Conservation (phyloP, 2,888 invertebrate species). For the Ormyrus thymus region DNA sequence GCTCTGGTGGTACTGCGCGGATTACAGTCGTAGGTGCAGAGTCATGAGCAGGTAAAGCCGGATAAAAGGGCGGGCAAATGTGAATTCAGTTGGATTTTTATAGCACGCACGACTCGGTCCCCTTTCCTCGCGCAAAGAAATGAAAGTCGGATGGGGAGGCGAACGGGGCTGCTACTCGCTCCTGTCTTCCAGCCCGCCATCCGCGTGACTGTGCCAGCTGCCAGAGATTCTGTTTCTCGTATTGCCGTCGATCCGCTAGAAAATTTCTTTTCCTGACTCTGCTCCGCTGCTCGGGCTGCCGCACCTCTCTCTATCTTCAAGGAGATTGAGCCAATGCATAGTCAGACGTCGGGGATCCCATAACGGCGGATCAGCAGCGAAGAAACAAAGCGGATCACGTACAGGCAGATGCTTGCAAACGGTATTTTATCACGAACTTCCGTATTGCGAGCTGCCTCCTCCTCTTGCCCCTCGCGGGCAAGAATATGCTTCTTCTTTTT, state of each 20-base stretch:
- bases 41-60: not conserved
- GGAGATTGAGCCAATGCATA: constrained; percentile 42
- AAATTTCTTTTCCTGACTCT: constrained; percentile 21
- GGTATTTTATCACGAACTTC: constrained; percentile 4
- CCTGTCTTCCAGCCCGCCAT: too few relatives aligned
- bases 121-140: constrained; percentile 24
- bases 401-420: constrained; percentile 19
- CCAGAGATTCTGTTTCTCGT: constrained; percentile 33
- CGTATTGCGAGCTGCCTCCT: not conserved
- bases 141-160: constrained; percentile 13
- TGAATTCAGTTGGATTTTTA: constrained; percentile 20
- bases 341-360: constrained; percentile 36
- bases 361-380: constrained; percentile 8
- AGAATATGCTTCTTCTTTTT: too few relatives aligned
- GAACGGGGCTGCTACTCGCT: not conserved
- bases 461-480: too few relatives aligned
- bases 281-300: not conserved
- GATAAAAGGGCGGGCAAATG: constrained; percentile 39
- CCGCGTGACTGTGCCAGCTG: not conserved
- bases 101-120: constrained; percentile 12
- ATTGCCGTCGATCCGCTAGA: constrained; percentile 33
- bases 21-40: not conserved
- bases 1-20: too few relatives aligned
- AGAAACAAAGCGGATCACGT: constrained; percentile 35
- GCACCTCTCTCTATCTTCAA: constrained; percentile 15